Percentiles rank a stretch among this genome's conserved stretches.
These are phyloP conservation scores for Rana temporaria DNA, from an alignment of 2,113 vertebrate species.

Conservation along the genomic window DNA sequence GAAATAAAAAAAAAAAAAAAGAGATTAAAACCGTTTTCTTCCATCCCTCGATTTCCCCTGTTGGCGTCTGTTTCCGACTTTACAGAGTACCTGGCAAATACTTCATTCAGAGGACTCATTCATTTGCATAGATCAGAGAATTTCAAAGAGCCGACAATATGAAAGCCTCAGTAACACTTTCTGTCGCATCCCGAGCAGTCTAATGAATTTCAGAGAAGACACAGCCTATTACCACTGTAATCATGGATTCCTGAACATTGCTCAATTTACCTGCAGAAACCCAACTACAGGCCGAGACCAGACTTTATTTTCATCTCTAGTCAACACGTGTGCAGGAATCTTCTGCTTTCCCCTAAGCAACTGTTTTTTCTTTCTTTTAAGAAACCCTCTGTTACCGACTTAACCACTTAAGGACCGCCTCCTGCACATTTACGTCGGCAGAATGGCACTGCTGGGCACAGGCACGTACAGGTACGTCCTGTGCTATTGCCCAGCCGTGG, in stretches of 20 bases:
- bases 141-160: conserved; percentile 11
- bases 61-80: background rate
- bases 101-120: conserved; percentile 3
- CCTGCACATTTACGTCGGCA: no score
- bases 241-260: background rate
- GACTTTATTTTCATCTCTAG: background rate
- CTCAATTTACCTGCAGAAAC: background rate
- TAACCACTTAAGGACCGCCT: no score
- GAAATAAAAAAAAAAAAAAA: no score
- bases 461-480: no score
- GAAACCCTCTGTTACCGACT: no score
- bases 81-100: conserved; percentile 1
- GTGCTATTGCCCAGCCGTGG: no score
- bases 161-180: conserved; percentile 22
- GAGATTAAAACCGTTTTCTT: conserved; percentile 18
- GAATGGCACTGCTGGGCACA: no score
- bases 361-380: no score
- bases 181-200: background rate
- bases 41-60: background rate
- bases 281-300: background rate
- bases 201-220: conserved; percentile 23
- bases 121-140: conserved; percentile 33
- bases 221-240: background rate
- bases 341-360: background rate
- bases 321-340: background rate